Evolutionary conservation across 2,888 invertebrate species (phyloP), one percentile per base, ranked within the genome.

Genomic region (Tiliacea citrago): DNA sequence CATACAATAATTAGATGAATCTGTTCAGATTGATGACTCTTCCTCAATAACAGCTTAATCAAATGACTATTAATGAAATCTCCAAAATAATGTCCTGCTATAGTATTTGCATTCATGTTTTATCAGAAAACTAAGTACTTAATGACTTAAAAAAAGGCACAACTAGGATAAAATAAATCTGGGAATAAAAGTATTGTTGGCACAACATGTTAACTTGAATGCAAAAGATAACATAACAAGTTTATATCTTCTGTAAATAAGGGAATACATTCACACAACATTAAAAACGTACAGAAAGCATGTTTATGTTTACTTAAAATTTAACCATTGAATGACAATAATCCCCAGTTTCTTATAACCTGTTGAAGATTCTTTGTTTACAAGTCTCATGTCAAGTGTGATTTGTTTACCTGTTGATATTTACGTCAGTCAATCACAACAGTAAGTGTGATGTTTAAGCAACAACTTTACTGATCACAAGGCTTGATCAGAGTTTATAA

Each of bases 401-500:
- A 42, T 75, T 68, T 68, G 60, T 77, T 61, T 77, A 75, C 53
- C 53, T 68, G 68, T 68, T 68, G 77, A 61, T 53, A 60, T 53
- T 35, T 66, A 76, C 21, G 68, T 18, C n/a, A n/a, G 7, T 39
- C 42, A 42, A 42, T 42, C 42, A 42, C 42, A 42, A 42, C 42
- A 42, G 42, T 42, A 42, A 9, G 9, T 42, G 9, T 9, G 42
- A 42, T 42, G 9, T 42, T 42, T 42, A 42, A 12, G 21, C n/a
- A 75, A 49, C 9, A 39, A 16, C 4, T 51, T 58, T 51, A 16
- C 29, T 24, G 18, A 24, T 6, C 21, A n/a, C 5, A 45, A 39
- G 16, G 18, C 24, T 18, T 73, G 12, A 42, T 35, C 6, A 49
- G 5, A 24, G 16, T 45, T 75, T 24, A 39, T 39, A 39, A 71